Percentiles rank a stretch among this genome's conserved stretches.
These are phyloP conservation scores for Cybosia mesomella DNA, from an alignment of 2,888 invertebrate species.

Conservation along the genomic window DNA sequence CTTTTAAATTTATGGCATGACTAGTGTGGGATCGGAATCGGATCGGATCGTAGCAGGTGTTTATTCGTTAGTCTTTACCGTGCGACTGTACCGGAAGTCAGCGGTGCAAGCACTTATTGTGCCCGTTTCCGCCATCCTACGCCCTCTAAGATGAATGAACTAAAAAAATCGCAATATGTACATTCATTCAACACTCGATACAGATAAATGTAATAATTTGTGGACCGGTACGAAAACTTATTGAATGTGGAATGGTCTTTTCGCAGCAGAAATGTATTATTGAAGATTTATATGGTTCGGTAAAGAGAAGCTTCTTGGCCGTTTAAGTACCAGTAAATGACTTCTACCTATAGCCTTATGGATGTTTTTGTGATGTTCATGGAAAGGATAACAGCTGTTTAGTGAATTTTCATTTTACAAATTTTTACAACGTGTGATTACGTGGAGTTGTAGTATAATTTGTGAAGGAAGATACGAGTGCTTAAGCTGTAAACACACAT, in stretches of 20 bases:
- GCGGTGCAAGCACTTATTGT: slow-evolving; percentile 74
- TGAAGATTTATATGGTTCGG: slow-evolving; percentile 5
- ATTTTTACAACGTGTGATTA: background rate
- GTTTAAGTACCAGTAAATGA: background rate
- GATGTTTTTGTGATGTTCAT: background rate
- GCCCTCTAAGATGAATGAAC: slow-evolving; percentile 67
- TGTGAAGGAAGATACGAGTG: too few relatives aligned
- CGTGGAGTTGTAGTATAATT: too few relatives aligned
- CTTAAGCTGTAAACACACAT: too few relatives aligned
- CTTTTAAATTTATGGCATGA: background rate
- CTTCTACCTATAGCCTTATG: background rate
- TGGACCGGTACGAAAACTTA: background rate
- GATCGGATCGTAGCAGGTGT: background rate
- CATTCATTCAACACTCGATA: slow-evolving; percentile 23
- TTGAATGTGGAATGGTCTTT: slow-evolving; percentile 5
- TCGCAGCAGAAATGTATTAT: slow-evolving; percentile 3
- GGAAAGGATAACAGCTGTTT: slow-evolving; percentile 2
- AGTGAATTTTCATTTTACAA: background rate
- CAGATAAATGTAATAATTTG: slow-evolving; percentile 40
- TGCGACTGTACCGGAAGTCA: slow-evolving; percentile 76
- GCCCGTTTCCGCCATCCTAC: slow-evolving; percentile 77
- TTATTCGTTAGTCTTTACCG: slow-evolving; percentile 28
- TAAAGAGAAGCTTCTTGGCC: slow-evolving; percentile 5
- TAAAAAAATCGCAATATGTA: slow-evolving; percentile 41
- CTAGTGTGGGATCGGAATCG: background rate